Base-by-base conservation (phyloP, 2,797 vertebrate genomes). In the Diplodus sargus region DNA sequence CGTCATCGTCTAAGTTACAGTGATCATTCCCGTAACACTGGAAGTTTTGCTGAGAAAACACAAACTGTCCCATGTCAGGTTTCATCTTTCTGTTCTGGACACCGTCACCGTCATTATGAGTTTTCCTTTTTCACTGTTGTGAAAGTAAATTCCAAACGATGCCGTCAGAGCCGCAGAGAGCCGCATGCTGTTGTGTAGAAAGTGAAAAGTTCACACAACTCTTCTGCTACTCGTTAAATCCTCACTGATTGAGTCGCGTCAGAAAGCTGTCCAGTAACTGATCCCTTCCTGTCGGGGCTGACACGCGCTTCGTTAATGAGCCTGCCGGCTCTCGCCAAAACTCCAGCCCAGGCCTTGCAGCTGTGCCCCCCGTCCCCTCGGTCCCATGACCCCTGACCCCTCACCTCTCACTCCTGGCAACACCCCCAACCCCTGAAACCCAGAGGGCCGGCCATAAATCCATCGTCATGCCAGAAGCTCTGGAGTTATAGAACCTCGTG, bases 381-480 rank as follows among this genome's bases (percentile, higher is more conserved):
- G 79, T 81, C 70, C 76, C 56, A 9, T 79, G 84, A 89, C 85
- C 90, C 76, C 69, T 85, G 7, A 91, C 89, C 88, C 76, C 69
- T 87, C 68, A 91, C 91, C 92, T 81, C 82, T 82, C 34, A 77
- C 90, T 88, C 84, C 85, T 76, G 77, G 71, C 49, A 67, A 81
- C 85, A 73, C 75, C 79, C 90, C 78, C 87, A 70, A 80, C 85
- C 92, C 84, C 81, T 74, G 63, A 89, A 89, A 85, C 85, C 88
- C 85, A 68, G 77, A 88, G 92, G 91, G 84, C 76, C 15, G 20
- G 76, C 76, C 71, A 80, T 94, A 95, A 95, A 96, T 95, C 93
- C 84, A 83, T 92, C 85, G 52, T 92, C 89, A 85, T 92, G 82
- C 91, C 82, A 85, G 87, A 77, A 82, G 82, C 82, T 89, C 91